Evolutionary conservation across 2,888 invertebrate species (phyloP).

Genomic region (Lasioglossum zephyrum): DNA sequence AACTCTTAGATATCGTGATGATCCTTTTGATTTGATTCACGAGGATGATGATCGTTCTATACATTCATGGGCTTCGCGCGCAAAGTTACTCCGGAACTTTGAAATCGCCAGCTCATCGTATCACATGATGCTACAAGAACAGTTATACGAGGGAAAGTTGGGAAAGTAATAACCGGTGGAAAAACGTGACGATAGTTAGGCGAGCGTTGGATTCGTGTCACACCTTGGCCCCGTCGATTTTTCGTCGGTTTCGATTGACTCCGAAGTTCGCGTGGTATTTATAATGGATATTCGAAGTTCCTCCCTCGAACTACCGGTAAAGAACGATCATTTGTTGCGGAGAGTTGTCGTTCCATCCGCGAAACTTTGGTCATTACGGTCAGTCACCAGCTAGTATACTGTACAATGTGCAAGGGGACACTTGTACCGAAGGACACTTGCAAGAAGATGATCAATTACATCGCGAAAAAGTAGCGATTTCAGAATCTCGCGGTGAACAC

Average conservation of each 20-base stretch:
- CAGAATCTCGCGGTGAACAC: not conserved
- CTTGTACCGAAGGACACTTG: conserved; percentile 16
- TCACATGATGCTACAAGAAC: not conserved
- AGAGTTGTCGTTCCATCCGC: conserved; percentile 28
- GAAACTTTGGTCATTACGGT: conserved; percentile 60
- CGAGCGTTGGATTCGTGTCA: not conserved
- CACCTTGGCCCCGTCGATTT: not conserved
- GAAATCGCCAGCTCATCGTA: not conserved
- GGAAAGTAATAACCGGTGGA: not conserved
- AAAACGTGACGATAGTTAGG: conserved; percentile 8
- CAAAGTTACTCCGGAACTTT: not conserved
- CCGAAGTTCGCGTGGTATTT: conserved; percentile 18
- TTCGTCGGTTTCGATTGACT: conserved; percentile 27
- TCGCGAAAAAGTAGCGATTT: not conserved
- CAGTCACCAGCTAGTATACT: conserved; percentile 28
- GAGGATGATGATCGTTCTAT: not conserved
- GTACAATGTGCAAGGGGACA: conserved; percentile 16
- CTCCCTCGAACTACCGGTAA: conserved; percentile 14
- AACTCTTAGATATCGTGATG: too few relatives aligned
- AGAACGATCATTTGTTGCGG: conserved; percentile 26
- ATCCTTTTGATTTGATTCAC: too few relatives aligned
- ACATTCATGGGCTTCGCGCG: not conserved
- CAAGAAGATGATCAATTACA: conserved; percentile 51
- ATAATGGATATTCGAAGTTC: conserved; percentile 48
- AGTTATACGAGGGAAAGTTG: not conserved